Conservation (phyloP, 2,888 invertebrate genomes). For the Pandemis cinnamomeana region DNA sequence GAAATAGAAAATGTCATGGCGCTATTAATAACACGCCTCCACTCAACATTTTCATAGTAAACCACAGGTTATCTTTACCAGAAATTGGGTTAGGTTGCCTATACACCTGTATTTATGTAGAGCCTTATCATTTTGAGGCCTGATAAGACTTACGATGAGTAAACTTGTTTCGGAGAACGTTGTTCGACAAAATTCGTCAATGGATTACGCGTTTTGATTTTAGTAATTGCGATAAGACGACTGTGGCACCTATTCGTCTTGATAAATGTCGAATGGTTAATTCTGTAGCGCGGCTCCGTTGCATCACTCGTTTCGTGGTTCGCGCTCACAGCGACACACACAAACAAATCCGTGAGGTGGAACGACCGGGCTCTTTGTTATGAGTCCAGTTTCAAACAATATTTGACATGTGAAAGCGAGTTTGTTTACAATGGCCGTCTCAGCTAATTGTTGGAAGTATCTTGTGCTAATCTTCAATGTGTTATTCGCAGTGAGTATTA, state of each 20-base stretch:
- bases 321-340: constrained; percentile 56
- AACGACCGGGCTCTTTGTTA: constrained; percentile 78
- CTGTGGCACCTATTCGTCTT: constrained; percentile 51
- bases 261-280: constrained; percentile 73
- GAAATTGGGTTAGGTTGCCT: constrained; percentile 74
- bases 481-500: constrained; percentile 76
- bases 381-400: constrained; percentile 69
- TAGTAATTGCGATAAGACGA: constrained; percentile 50
- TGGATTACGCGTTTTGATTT: constrained; percentile 49
- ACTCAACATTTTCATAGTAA: constrained; percentile 53
- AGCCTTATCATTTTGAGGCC: constrained; percentile 66
- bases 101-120: constrained; percentile 45
- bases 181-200: constrained; percentile 42
- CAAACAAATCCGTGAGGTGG: constrained; percentile 75
- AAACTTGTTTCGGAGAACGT: constrained; percentile 58
- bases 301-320: constrained; percentile 65
- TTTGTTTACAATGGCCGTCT: constrained; percentile 72
- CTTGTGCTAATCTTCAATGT: constrained; percentile 79
- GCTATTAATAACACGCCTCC: constrained; percentile 63
- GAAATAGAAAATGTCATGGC: constrained; percentile 67
- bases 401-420: constrained; percentile 74
- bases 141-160: constrained; percentile 56
- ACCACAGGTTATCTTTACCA: constrained; percentile 51
- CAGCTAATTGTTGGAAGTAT: constrained; percentile 82
- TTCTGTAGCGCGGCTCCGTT: constrained; percentile 68